Conservation (phyloP, 2,888 invertebrate genomes). For the Pristionchus mayeri region DNA sequence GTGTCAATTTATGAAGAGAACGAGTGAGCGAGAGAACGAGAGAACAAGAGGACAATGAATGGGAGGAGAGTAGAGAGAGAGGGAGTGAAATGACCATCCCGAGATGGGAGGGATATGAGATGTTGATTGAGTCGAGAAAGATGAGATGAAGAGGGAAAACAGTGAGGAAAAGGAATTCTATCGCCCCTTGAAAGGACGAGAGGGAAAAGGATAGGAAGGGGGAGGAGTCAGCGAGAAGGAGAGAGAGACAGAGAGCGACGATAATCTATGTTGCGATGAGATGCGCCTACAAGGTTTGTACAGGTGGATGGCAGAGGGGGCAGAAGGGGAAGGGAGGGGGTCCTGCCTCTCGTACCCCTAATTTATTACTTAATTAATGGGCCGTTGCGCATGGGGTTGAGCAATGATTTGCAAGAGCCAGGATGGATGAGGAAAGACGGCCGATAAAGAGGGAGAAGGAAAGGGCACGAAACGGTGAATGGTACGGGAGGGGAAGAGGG, state of each 20-base stretch:
- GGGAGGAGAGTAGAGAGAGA: not conserved
- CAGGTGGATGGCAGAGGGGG: not conserved
- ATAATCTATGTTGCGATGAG: slow-evolving; percentile 3
- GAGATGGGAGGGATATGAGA: not conserved
- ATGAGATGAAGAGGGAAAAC: slow-evolving; percentile 40
- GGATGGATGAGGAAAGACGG: not conserved
- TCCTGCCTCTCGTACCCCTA: too few relatives aligned
- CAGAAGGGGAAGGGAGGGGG: not conserved
- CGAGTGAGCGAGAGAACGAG: not conserved
- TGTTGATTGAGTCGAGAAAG: slow-evolving; percentile 31
- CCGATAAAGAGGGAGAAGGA: not conserved
- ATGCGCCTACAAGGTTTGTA: slow-evolving; percentile 26
- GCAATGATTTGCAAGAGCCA: not conserved
- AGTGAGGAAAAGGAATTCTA: not conserved
- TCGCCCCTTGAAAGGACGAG: not conserved
- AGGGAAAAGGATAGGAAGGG: slow-evolving; percentile 22
- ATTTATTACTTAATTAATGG: not conserved
- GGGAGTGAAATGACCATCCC: not conserved
- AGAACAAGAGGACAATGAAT: not conserved
- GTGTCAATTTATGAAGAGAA: slow-evolving; percentile 22
- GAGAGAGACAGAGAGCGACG: not conserved
- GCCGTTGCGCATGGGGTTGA: not conserved
- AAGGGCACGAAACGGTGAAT: slow-evolving; percentile 28
- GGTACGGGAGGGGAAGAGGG: slow-evolving; percentile 31
- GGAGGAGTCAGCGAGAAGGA: not conserved